These are phyloP conservation scores for Diglossa brunneiventris DNA, from an alignment of 2,113 vertebrate species.

Conservation along the genomic window DNA sequence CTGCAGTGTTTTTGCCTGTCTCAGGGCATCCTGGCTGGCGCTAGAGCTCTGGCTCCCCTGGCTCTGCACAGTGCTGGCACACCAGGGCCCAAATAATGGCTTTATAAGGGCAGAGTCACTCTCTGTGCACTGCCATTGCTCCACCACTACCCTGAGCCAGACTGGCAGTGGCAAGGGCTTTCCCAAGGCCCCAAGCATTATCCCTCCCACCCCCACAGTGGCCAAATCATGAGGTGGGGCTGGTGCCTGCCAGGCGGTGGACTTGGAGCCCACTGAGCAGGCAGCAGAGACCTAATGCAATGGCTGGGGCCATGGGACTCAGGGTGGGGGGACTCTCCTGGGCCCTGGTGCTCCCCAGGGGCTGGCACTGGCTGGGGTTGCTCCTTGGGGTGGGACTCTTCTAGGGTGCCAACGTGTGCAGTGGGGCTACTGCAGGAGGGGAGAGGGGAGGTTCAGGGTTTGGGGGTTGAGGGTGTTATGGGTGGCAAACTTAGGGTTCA, in stretches of 20 bases:
- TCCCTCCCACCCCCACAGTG: fast-evolving
- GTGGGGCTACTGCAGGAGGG: not conserved
- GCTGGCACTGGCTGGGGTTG: not conserved
- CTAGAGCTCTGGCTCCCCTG: not conserved
- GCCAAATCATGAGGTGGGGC: not conserved
- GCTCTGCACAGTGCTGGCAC: not conserved
- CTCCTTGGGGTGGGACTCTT: not conserved
- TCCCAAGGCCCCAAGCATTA: not conserved
- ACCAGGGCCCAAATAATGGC: constrained; percentile 66
- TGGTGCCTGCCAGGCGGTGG: fast-evolving
- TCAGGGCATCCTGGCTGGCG: constrained; percentile 21
- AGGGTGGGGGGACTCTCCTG: not conserved
- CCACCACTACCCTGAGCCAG: not conserved
- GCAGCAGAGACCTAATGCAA: not conserved
- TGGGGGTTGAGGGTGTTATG: too few relatives aligned
- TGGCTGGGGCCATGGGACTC: not conserved
- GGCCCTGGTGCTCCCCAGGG: not conserved
- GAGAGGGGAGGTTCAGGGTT: not conserved
- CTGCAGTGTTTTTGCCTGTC: constrained; percentile 62
- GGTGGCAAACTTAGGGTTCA: not conserved
- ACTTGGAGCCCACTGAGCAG: not conserved
- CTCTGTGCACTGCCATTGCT: not conserved
- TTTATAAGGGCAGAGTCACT: constrained; percentile 74
- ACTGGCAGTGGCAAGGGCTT: not conserved
- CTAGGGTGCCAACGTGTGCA: fast-evolving